A percentile compares a stretch with the other conserved stretches of the same genome.
These are phyloP conservation scores for Erpobdella octoculata DNA, from an alignment of 2,888 invertebrate genomes.

Conservation along the genomic window DNA sequence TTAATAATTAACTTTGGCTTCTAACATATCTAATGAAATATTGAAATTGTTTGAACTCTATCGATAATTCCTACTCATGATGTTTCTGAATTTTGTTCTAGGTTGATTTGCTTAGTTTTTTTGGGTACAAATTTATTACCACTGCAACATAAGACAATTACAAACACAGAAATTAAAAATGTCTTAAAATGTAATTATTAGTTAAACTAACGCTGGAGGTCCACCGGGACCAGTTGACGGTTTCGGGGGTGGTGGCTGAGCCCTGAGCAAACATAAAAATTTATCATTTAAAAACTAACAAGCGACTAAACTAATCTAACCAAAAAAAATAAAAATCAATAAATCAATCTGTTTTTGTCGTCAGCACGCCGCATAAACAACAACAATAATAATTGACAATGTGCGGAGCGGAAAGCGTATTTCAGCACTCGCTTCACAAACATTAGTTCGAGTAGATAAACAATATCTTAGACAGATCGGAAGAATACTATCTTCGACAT, in stretches of 20 bases:
- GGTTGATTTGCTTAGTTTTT: background rate
- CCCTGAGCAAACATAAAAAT: constrained; percentile 21
- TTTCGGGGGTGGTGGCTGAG: constrained; percentile 37
- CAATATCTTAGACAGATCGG: background rate
- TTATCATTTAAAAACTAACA: background rate
- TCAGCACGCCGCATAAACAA: background rate
- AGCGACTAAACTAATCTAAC: background rate
- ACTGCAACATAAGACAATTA: background rate
- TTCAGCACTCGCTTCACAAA: background rate
- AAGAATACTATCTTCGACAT: background rate
- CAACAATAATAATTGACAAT: background rate
- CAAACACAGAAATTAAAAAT: background rate
- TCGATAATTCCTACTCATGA: background rate
- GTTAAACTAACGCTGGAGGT: constrained; percentile 40
- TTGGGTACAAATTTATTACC: background rate
- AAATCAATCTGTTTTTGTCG: background rate
- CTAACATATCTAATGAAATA: too few relatives aligned
- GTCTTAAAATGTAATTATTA: background rate
- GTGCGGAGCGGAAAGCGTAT: background rate
- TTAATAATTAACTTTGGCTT: too few relatives aligned
- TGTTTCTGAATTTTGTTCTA: background rate
- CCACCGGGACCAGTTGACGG: constrained; percentile 47
- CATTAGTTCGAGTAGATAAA: background rate
- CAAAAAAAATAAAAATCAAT: too few relatives aligned
- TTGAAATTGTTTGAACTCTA: too few relatives aligned